Evolutionary conservation across 1,140 invertebrate species (phyloP).

Genomic region (Halyomorpha halys): DNA sequence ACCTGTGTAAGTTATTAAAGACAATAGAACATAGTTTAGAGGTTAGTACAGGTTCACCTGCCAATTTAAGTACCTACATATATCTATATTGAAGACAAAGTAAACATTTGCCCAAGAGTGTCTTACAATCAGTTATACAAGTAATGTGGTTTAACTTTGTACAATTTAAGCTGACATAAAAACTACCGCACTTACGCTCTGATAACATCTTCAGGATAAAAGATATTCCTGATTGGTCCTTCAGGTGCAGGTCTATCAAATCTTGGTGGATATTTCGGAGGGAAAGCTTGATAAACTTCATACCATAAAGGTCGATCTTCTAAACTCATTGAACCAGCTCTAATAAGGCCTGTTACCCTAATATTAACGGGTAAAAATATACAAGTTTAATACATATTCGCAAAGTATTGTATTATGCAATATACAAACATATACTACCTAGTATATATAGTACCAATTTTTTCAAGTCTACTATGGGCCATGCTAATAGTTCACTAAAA

Average conservation of each 20-base stretch:
- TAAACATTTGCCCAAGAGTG: too few species aligned
- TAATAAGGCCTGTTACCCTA: slow-evolving; percentile 64
- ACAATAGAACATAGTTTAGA: too few species aligned
- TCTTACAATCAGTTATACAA: too few species aligned
- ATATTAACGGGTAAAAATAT: slow-evolving; percentile 32
- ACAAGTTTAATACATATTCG: neutral
- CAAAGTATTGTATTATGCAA: neutral
- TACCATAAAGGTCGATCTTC: slow-evolving; percentile 83
- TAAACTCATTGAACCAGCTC: slow-evolving; percentile 57
- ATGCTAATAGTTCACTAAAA: slow-evolving; percentile 34
- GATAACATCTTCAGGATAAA: slow-evolving; percentile 59
- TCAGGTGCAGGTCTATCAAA: slow-evolving; percentile 51
- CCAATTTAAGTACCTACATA: too few species aligned
- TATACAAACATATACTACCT: slow-evolving; percentile 41
- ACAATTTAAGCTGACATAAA: too few species aligned
- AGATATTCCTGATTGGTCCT: too few species aligned
- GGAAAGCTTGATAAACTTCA: slow-evolving; percentile 75
- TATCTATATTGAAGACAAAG: too few species aligned
- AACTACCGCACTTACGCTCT: slow-evolving; percentile 44
- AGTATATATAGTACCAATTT: slow-evolving; percentile 58
- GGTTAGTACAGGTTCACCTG: too few species aligned
- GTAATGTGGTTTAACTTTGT: too few species aligned
- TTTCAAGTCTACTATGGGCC: slow-evolving; percentile 57
- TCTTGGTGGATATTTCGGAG: slow-evolving; percentile 65
- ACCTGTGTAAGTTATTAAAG: too few species aligned